Base-by-base conservation (phyloP, 2,797 vertebrate species). In the Pteronotus mesoamericanus region DNA sequence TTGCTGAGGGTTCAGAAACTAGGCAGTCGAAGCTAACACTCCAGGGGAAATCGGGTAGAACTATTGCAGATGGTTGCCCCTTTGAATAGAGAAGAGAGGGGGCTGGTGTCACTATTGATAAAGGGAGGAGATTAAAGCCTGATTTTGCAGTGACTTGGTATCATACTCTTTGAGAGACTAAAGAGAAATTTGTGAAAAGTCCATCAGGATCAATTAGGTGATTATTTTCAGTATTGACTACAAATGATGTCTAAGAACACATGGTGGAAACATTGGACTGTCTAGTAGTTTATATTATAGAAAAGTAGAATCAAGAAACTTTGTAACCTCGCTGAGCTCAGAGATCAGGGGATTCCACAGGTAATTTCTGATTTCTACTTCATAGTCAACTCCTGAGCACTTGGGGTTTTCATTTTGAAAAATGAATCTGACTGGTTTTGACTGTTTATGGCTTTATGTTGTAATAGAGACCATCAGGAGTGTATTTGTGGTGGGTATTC, bases 1-100 rank as follows among this genome's bases (percentile, higher is more conserved):
- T 96, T 93, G 97, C 97, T 95, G 91, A 96, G 94, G 80, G 93
- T 96, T 97, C 94, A 96, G 96, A 97, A 97, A 97, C 72, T 89
- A 97, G 89, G 94, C 94, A 93, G 86, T 96, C 0, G 4, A 97
- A 97, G 95, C 96, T 96, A 78, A 97, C 96, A 94, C 96, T 97
- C 92, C 82, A 26, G 37, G 94, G 91, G 96, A 97, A 97, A 89
- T 97, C 46, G 64, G 96, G 96, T 90, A 96, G 97, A 98, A 98
- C 97, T 96, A 94, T 80, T 95, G 96, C 95, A 97, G 89, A 96
- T 96, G 96, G 97, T 71, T 96, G 96, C 84, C 77, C 64, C 55
- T 37, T 90, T 96, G 91, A 87, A 91, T 88, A 78, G 79, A 93
- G 79, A 92, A 94, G 88, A 94, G 88, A 89, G 84, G 84, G 57